Evolutionary conservation across 1,140 invertebrate species (phyloP).

Genomic region (Catajapyx aquilonaris): DNA sequence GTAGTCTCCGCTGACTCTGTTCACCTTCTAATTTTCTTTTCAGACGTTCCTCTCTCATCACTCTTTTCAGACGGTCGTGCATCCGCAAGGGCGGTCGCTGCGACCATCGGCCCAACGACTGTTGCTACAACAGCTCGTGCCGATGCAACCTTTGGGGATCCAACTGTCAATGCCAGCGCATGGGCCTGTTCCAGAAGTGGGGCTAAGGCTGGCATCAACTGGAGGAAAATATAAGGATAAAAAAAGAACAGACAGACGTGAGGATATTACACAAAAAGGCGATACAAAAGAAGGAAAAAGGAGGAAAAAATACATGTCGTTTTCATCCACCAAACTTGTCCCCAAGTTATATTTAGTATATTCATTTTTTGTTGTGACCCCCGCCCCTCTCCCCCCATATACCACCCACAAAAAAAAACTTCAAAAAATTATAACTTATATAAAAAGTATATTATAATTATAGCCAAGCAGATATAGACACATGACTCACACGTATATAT

Average conservation of each 20-base stretch:
- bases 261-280: not conserved
- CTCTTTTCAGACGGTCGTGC: constrained; percentile 68
- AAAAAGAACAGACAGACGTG: not conserved
- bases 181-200: constrained; percentile 79
- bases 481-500: too few relatives aligned
- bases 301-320: too few relatives aligned
- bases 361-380: not conserved
- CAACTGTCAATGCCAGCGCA: constrained; percentile 71
- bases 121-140: constrained; percentile 66
- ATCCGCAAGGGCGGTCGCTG: constrained; percentile 57
- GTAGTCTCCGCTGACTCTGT: too few relatives aligned
- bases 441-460: too few relatives aligned
- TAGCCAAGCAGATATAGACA: too few relatives aligned
- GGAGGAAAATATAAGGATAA: not conserved
- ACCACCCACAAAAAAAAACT: not conserved
- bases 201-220: too few relatives aligned
- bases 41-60: constrained; percentile 67
- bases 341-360: not conserved
- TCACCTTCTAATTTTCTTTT: constrained; percentile 25
- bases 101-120: constrained; percentile 63
- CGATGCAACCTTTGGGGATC: constrained; percentile 77
- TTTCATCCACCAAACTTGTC: too few relatives aligned
- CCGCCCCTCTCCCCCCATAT: not conserved
- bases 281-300: not conserved
- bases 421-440: not conserved